Percentiles rank a stretch among this genome's conserved stretches.
These are phyloP conservation scores for Phthorimaea operculella DNA, from an alignment of 1,140 invertebrate species.

Conservation along the genomic window DNA sequence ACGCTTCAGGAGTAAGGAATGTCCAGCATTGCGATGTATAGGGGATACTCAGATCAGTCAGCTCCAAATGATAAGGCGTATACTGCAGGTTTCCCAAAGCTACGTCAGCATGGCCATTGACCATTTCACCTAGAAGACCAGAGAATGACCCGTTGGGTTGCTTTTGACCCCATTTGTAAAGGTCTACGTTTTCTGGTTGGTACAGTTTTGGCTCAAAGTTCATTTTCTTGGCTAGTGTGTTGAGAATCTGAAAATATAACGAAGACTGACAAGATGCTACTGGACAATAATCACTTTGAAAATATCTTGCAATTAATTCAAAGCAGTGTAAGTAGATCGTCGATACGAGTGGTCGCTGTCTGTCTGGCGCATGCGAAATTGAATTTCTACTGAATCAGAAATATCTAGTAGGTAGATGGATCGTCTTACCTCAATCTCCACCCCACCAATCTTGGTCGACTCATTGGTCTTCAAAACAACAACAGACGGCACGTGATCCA, in stretches of 20 bases:
- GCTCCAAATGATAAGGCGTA: constrained; percentile 72
- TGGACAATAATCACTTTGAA: no score
- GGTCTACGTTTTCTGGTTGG: constrained; percentile 68
- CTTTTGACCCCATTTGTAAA: constrained; percentile 74
- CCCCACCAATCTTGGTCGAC: constrained; percentile 73
- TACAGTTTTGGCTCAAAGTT: constrained; percentile 78
- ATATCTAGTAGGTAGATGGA: no score
- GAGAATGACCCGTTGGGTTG: constrained; percentile 72
- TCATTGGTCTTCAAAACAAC: constrained; percentile 57
- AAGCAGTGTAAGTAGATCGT: no score
- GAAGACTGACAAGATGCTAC: no score
- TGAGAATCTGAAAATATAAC: constrained; percentile 70
- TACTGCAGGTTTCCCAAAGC: constrained; percentile 83
- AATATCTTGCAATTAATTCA: no score
- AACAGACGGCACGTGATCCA: constrained; percentile 78
- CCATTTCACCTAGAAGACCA: constrained; percentile 78
- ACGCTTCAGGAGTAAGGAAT: constrained; percentile 82
- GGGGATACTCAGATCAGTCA: constrained; percentile 80
- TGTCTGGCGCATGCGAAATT: no score
- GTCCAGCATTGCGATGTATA: constrained; percentile 85
- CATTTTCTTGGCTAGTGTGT: constrained; percentile 73
- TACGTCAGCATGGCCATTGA: constrained; percentile 74
- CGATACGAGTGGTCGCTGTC: no score
- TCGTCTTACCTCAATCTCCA: constrained; percentile 43
- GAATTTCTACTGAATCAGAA: no score